Percentiles rank a stretch among this genome's conserved stretches.
These are phyloP conservation scores for Drosophila sordidula DNA, from an alignment of 2,888 invertebrate genomes.

Conservation along the genomic window DNA sequence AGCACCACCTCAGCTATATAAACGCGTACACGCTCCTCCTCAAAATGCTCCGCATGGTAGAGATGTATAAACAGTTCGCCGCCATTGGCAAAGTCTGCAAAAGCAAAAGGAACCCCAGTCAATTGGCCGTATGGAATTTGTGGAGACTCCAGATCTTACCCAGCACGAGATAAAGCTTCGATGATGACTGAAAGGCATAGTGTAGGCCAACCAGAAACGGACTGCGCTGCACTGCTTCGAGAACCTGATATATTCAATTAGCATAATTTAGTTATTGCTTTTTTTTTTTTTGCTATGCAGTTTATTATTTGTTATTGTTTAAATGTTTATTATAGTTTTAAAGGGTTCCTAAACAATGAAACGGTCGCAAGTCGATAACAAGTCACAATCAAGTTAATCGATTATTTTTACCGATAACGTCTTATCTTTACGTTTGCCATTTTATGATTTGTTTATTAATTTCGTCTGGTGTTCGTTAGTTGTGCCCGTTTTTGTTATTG, in stretches of 20 bases:
- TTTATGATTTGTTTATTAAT: slow-evolving; percentile 25
- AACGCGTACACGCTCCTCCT: slow-evolving; percentile 94
- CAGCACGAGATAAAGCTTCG: slow-evolving; percentile 97
- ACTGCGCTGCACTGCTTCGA: slow-evolving; percentile 96
- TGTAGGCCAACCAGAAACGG: slow-evolving; percentile 98
- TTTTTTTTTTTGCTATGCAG: too few species aligned
- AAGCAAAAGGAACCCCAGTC: neutral
- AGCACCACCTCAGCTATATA: slow-evolving; percentile 98
- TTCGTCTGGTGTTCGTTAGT: neutral
- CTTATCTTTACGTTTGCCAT: slow-evolving; percentile 21
- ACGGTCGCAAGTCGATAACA: slow-evolving; percentile 7
- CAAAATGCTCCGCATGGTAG: slow-evolving; percentile 96
- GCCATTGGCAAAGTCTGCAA: slow-evolving; percentile 97
- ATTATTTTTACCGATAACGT: slow-evolving; percentile 11
- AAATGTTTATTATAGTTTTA: neutral
- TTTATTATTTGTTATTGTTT: neutral
- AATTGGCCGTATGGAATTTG: neutral
- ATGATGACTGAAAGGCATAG: slow-evolving; percentile 99
- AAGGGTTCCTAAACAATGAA: neutral
- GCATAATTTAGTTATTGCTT: neutral
- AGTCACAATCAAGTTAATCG: slow-evolving; percentile 2
- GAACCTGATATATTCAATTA: slow-evolving; percentile 87
- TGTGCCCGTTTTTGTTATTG: slow-evolving; percentile 19
- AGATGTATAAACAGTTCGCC: slow-evolving; percentile 99
- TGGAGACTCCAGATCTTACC: slow-evolving; percentile 87